phyloP scores from a whole-genome alignment of 1,140 invertebrate genomes.

The Fopius arisanus region DNA sequence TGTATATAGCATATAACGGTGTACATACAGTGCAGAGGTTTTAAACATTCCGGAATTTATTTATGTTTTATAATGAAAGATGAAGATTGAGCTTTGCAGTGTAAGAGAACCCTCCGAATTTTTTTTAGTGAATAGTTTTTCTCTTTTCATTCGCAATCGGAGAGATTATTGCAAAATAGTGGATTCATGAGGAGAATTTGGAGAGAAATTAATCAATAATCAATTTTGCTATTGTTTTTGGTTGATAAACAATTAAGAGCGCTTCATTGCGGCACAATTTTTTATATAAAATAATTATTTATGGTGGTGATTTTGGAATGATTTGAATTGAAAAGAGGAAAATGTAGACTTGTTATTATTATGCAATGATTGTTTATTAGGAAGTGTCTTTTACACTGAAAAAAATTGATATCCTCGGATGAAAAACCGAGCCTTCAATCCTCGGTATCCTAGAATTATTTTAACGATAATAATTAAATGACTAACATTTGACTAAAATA shows the following conservation, averaged over 20 bases:
- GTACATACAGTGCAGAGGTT: slow-evolving; percentile 29
- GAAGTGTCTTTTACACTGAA: neutral
- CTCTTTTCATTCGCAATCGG: no score
- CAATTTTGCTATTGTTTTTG: no score
- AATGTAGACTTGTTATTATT: no score
- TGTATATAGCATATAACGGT: slow-evolving; percentile 1
- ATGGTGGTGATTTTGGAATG: no score
- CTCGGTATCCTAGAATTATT: neutral
- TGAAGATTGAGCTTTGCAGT: neutral
- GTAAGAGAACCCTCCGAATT: neutral
- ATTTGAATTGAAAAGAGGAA: no score
- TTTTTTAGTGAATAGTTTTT: neutral
- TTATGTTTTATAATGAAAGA: neutral
- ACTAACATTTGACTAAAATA: neutral
- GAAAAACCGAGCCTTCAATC: slow-evolving; percentile 3
- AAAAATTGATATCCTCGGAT: neutral
- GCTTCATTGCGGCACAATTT: no score
- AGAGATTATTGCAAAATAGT: no score
- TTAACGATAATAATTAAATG: neutral
- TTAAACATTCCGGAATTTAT: slow-evolving; percentile 25
- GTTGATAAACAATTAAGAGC: no score
- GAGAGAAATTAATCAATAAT: no score
- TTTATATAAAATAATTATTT: no score
- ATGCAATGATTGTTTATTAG: neutral
- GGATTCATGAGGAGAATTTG: no score